These are phyloP conservation scores for Callosobruchus maculatus DNA, from an alignment of 2,888 invertebrate species.

Conservation along the genomic window DNA sequence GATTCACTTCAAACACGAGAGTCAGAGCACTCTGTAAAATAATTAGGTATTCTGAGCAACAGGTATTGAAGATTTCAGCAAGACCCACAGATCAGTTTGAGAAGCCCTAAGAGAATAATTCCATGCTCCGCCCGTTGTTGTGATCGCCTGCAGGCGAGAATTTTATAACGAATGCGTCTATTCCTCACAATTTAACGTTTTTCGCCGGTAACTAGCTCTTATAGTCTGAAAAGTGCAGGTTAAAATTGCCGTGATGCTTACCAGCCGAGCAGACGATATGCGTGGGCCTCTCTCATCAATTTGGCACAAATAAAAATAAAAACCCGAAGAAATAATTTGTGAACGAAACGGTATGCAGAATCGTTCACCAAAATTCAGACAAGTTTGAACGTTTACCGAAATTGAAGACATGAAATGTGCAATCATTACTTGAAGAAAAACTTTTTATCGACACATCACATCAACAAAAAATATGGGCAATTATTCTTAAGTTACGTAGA, in stretches of 20 bases:
- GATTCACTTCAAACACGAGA: too few species aligned
- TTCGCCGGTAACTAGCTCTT: background rate
- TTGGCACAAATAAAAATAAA: background rate
- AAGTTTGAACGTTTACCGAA: too few species aligned
- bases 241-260: background rate
- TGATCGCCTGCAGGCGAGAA: background rate
- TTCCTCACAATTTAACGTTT: background rate
- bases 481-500: too few species aligned
- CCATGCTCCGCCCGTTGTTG: background rate
- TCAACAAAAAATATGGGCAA: too few species aligned
- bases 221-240: background rate
- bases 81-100: background rate
- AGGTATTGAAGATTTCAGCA: too few species aligned
- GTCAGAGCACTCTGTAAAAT: too few species aligned
- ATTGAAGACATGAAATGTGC: too few species aligned
- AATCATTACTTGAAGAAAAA: too few species aligned
- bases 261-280: background rate
- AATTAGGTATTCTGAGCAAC: too few species aligned
- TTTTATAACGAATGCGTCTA: background rate
- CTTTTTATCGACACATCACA: too few species aligned
- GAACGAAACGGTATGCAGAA: too few species aligned
- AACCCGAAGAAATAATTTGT: background rate
- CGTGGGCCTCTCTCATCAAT: background rate
- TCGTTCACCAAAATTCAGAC: too few species aligned
- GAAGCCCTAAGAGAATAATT: background rate